phyloP scores from a whole-genome alignment of 2,888 invertebrate genomes.

The Trisateles emortualis region DNA sequence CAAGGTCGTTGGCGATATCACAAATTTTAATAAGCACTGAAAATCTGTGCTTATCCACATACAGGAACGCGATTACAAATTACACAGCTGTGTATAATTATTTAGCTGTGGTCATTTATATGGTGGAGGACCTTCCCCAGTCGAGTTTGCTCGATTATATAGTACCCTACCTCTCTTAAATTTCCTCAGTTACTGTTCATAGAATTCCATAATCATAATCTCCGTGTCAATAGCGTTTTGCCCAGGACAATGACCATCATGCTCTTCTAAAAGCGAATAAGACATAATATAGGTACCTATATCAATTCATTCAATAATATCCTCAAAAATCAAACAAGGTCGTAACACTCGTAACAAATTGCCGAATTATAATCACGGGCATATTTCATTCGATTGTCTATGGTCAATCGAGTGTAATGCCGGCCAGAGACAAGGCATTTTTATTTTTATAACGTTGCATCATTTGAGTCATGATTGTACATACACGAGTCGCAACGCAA shows the following conservation, averaged over 20 bases:
- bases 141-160: too few relatives aligned
- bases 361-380: constrained; percentile 43
- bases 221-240: too few relatives aligned
- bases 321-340: constrained; percentile 41
- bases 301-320: not conserved
- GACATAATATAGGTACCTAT: not conserved
- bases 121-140: too few relatives aligned
- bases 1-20: too few relatives aligned
- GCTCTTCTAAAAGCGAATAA: not conserved
- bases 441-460: constrained; percentile 63
- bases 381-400: constrained; percentile 72
- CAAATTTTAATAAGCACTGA: too few relatives aligned
- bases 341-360: constrained; percentile 32
- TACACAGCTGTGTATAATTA: too few relatives aligned
- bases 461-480: constrained; percentile 43
- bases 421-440: constrained; percentile 63
- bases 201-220: too few relatives aligned
- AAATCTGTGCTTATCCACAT: too few relatives aligned
- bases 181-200: too few relatives aligned
- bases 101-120: too few relatives aligned
- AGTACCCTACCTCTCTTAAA: too few relatives aligned
- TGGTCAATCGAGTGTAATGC: constrained; percentile 68
- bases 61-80: too few relatives aligned
- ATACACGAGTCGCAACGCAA: not conserved
- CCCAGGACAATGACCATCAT: not conserved